A percentile compares a stretch with the other conserved stretches of the same genome.
These are phyloP conservation scores for Mayetiola destructor DNA, from an alignment of 2,888 invertebrate species.

Conservation along the genomic window DNA sequence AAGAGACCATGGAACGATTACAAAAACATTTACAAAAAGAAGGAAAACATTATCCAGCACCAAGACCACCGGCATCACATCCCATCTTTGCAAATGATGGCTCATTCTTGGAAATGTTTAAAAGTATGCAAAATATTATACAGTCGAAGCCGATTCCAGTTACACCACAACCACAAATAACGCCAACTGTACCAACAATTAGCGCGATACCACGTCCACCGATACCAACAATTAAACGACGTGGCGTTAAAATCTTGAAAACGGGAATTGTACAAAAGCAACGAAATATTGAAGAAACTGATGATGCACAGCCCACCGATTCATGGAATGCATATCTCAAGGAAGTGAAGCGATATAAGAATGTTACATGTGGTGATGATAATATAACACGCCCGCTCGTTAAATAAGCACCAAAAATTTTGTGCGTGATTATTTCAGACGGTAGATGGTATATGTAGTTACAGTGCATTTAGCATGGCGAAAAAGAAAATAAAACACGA, in stretches of 20 bases:
- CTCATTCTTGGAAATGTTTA: slow-evolving; percentile 81
- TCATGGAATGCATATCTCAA: slow-evolving; percentile 89
- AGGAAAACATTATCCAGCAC: slow-evolving; percentile 38
- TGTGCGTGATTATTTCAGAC: background rate
- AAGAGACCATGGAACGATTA: slow-evolving; percentile 33
- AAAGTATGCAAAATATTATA: slow-evolving; percentile 60
- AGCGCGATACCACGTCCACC: slow-evolving; percentile 23
- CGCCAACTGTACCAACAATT: slow-evolving; percentile 21
- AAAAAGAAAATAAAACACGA: too few relatives aligned
- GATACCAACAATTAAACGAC: slow-evolving; percentile 41
- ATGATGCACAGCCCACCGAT: slow-evolving; percentile 47
- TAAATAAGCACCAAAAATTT: slow-evolving; percentile 59
- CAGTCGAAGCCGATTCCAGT: slow-evolving; percentile 24
- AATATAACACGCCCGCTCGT: slow-evolving; percentile 80
- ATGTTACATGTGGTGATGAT: slow-evolving; percentile 84
- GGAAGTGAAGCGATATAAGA: slow-evolving; percentile 84
- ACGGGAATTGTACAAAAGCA: slow-evolving; percentile 81
- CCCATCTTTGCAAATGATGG: slow-evolving; percentile 57
- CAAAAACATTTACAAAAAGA: slow-evolving; percentile 31
- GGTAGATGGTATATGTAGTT: too few relatives aligned
- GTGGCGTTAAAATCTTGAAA: slow-evolving; percentile 74
- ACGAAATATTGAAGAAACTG: slow-evolving; percentile 45
- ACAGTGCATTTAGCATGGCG: too few relatives aligned
- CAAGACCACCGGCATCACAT: slow-evolving; percentile 46
- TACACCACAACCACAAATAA: slow-evolving; percentile 21